phyloP scores from a whole-genome alignment of 2,888 invertebrate genomes.

The Drosophila phalerata region DNA sequence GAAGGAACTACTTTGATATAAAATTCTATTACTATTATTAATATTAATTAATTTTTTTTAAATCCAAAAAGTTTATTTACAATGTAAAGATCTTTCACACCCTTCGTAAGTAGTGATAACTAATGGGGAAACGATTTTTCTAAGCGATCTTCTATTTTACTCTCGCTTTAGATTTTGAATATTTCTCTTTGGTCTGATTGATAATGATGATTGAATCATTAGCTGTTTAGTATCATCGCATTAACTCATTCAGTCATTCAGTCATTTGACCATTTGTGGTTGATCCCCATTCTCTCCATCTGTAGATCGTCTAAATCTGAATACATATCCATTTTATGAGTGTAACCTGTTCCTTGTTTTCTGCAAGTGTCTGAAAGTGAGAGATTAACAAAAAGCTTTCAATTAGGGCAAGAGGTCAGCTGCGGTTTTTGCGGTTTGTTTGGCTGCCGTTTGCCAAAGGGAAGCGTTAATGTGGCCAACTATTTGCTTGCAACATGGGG shows the following conservation, averaged over 20 bases:
- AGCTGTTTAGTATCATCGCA: neutral
- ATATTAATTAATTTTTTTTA: too few relatives aligned
- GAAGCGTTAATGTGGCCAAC: conserved; percentile 6
- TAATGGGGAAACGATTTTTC: too few relatives aligned
- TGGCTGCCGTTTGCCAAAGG: conserved; percentile 7
- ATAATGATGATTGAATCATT: neutral
- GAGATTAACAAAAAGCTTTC: conserved; percentile 35
- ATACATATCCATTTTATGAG: neutral
- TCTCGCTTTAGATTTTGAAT: neutral
- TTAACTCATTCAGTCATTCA: conserved; percentile 1
- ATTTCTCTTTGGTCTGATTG: neutral
- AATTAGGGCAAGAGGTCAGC: conserved; percentile 62
- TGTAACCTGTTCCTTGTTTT: neutral
- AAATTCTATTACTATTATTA: too few relatives aligned
- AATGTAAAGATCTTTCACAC: too few relatives aligned
- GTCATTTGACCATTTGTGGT: conserved; percentile 9
- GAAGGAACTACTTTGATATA: too few relatives aligned
- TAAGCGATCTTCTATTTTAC: neutral
- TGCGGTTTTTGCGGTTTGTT: conserved; percentile 24
- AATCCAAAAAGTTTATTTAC: too few relatives aligned
- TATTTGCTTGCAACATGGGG: conserved; percentile 8
- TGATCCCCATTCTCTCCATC: conserved; percentile 1
- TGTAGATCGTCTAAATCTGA: neutral
- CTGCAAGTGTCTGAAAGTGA: conserved; percentile 38
- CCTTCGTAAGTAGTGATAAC: too few relatives aligned